Base-by-base conservation (phyloP, 1,140 invertebrate species). In the Ptiloglossa arizonensis region DNA sequence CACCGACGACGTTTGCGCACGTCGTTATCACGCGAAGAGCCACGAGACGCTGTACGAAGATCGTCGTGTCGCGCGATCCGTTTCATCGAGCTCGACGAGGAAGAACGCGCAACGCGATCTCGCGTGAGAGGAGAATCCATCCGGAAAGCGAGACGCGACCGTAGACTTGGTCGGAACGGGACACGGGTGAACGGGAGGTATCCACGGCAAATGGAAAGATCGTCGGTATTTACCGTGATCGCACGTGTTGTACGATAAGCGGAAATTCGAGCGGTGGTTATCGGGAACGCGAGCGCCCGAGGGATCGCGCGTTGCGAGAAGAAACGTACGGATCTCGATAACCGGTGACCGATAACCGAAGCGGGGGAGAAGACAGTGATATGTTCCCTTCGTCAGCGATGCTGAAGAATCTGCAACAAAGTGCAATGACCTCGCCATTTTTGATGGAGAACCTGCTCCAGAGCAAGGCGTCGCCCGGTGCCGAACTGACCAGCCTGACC, bases 371-470 rank as follows among this genome's bases (percentile, higher is more conserved):
- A 38, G 63, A 63, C 76, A 80, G 86, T 85, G 89, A 86, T 88
- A 91, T 92, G 91, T 91, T 91, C 79, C 91, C 92, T 82, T 89
- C 90, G 22, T 88, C 92, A 79, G 91, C 91, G 84, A 93, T 92
- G 91, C 85, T 92, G 79, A 92, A 93, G 81, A 92, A 92, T 83
- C 80, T 92, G 75, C 90, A 92, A 71, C 92, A 92, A 80, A 90
- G 91, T 83, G 87, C 90, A 66, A 91, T 91, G 90, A 88, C 89
- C 64, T 91, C 92, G 82, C 92, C 92, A 11, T 94, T 94, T 79
- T 87, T 94, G 19, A 93, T 94, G 90, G 93, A 94, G 85, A 94
- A 94, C 83, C 86, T 94, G 24, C 89, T 94, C 32, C 90, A 93
- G 78, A 93, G 92, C 77, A 92, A 92, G 80, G 85, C 87, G 24